Percentiles rank a stretch among this genome's conserved stretches.
These are phyloP conservation scores for Gracilinanus agilis DNA, from an alignment of 2,113 vertebrate species.

Conservation along the genomic window DNA sequence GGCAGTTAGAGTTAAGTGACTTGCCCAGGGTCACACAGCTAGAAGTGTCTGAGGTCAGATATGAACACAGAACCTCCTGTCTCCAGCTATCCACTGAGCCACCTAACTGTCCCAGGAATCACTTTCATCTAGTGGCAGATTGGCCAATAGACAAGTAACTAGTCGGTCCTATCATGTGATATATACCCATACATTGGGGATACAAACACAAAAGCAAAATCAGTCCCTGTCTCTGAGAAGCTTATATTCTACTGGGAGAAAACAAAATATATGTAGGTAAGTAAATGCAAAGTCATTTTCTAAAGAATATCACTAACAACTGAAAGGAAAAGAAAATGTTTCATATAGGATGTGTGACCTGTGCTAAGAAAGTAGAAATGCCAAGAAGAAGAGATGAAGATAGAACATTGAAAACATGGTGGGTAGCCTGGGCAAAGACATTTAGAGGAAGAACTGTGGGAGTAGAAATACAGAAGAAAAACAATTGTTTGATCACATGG, in stretches of 20 bases:
- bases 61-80: too few relatives aligned
- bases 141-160: background rate
- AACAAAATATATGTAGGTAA: background rate
- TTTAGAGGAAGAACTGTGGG: too few relatives aligned
- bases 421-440: background rate
- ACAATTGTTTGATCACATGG: too few relatives aligned
- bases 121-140: background rate
- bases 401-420: background rate
- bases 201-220: background rate
- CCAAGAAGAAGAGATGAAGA: background rate
- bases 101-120: too few relatives aligned
- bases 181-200: background rate
- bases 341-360: background rate
- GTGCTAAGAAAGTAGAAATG: background rate
- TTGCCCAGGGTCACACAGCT: too few relatives aligned
- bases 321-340: background rate
- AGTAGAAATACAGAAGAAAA: background rate
- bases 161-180: background rate
- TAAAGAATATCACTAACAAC: background rate
- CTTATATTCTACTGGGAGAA: background rate
- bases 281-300: background rate
- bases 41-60: too few relatives aligned
- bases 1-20: too few relatives aligned
- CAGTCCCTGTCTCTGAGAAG: background rate
- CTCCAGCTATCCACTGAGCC: too few relatives aligned